Conservation (phyloP, 2,113 vertebrate genomes). For the Craseonycteris thonglongyai region DNA sequence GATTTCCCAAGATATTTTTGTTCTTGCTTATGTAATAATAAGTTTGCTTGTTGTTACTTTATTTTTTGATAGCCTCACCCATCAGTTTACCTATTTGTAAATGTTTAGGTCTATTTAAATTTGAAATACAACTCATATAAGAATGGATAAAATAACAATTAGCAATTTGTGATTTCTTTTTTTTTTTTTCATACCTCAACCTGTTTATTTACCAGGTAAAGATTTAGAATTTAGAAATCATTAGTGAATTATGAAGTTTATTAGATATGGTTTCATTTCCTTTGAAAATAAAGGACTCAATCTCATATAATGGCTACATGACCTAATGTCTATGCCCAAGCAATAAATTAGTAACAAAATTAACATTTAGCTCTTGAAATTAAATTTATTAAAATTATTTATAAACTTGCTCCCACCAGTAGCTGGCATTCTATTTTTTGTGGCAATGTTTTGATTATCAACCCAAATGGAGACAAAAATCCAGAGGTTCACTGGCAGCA, state of each 20-base stretch:
- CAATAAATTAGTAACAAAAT: conserved; percentile 21
- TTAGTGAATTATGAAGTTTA: background rate
- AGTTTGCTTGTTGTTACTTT: background rate
- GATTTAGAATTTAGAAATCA: background rate
- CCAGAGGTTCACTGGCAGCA: background rate
- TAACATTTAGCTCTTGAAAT: background rate
- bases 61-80: background rate
- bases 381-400: background rate
- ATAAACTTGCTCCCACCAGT: background rate
- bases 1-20: background rate
- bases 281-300: conserved; percentile 14
- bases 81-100: background rate
- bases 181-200: background rate
- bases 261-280: background rate
- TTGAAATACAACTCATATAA: background rate
- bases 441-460: background rate
- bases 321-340: background rate
- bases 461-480: background rate
- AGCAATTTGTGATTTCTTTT: background rate
- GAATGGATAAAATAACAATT: background rate
- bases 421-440: background rate
- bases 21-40: background rate
- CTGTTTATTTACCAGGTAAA: background rate
- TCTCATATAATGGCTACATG: background rate
- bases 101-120: background rate